Evolutionary conservation across 2,113 vertebrate genomes (phyloP).

Genomic region (Platycercus adscitus): DNA sequence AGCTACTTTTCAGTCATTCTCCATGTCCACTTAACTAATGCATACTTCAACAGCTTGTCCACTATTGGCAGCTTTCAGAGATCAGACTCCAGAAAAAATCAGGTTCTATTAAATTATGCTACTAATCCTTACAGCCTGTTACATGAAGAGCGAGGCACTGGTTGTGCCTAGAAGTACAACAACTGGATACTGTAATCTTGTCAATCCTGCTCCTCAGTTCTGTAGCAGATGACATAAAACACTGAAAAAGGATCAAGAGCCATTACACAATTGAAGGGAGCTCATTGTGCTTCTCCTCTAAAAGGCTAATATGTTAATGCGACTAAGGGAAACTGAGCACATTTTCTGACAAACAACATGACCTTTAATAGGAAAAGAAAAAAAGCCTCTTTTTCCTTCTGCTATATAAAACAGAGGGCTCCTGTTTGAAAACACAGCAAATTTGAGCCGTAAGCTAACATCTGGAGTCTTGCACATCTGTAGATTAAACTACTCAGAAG

Average conservation of each 20-base stretch:
- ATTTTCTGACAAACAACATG: constrained; percentile 26
- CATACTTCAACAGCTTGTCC: background rate
- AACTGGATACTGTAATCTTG: background rate
- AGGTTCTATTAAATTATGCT: background rate
- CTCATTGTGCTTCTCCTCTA: background rate
- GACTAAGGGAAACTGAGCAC: background rate
- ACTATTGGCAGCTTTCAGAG: background rate
- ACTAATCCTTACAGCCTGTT: background rate
- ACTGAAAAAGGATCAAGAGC: background rate
- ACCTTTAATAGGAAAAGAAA: constrained; percentile 16
- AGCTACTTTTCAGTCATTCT: background rate
- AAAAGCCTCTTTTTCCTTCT: background rate
- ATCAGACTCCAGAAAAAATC: background rate
- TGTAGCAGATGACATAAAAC: background rate
- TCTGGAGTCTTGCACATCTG: background rate
- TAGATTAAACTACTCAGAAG: background rate
- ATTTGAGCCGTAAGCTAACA: background rate
- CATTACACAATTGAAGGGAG: background rate
- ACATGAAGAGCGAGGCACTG: background rate
- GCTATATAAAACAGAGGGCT: background rate
- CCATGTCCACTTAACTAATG: background rate
- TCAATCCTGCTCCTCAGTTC: background rate
- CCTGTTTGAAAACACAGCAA: background rate
- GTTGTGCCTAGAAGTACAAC: background rate
- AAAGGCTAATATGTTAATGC: background rate